Percentiles rank a stretch among this genome's conserved stretches.
These are phyloP conservation scores for Pandemis heparana DNA, from an alignment of 2,888 invertebrate genomes.

Conservation along the genomic window DNA sequence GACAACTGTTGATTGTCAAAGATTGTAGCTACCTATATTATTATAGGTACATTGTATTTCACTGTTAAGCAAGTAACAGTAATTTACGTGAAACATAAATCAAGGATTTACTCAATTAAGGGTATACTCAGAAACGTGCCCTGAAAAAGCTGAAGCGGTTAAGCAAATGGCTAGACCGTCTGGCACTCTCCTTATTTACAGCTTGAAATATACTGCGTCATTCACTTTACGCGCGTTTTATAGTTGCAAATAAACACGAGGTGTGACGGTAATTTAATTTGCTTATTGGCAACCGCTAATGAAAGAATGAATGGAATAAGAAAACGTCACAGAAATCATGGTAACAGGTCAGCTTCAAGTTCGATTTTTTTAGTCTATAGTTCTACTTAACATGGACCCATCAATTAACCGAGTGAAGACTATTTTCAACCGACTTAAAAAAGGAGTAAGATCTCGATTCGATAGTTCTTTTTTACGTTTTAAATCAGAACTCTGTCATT, in stretches of 20 bases:
- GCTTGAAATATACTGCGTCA: constrained; percentile 29
- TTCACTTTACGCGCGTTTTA: constrained; percentile 34
- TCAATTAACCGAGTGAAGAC: no score
- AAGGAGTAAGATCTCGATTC: no score
- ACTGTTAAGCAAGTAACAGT: no score
- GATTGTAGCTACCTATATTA: neutral
- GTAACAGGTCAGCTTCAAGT: no score
- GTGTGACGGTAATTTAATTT: constrained; percentile 20
- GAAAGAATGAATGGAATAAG: neutral
- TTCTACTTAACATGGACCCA: no score
- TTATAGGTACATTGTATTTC: no score
- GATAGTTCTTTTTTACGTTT: no score
- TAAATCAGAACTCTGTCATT: no score
- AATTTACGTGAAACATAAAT: neutral
- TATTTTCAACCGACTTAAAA: no score
- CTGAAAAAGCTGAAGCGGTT: constrained; percentile 15
- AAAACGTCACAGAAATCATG: neutral
- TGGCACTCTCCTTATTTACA: constrained; percentile 27
- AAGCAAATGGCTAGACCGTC: constrained; percentile 35
- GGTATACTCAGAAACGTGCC: neutral
- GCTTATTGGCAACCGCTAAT: neutral
- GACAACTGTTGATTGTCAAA: neutral
- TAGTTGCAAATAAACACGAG: constrained; percentile 32
- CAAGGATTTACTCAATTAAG: neutral
- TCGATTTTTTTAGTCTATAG: no score